Base-by-base conservation (phyloP, 2,888 invertebrate genomes). In the Leptothorax acervorum region DNA sequence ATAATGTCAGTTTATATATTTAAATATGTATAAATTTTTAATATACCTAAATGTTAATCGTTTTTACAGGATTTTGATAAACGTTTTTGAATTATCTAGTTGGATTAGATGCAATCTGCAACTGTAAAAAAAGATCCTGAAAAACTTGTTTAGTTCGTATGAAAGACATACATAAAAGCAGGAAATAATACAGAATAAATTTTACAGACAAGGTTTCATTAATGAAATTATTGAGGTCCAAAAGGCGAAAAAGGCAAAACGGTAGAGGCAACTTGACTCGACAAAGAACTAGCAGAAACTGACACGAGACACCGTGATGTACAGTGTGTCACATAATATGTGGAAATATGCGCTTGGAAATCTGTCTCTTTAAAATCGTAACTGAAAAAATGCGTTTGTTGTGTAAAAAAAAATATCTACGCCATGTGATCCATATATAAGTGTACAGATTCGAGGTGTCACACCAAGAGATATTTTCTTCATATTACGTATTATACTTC, bases 151-250 rank as follows among this genome's bases (percentile, higher is more conserved):
- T 60, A 35, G 35, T 63, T 2, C 12, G 35, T 15, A 12, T 28
- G 18, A 60, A 57, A 42, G 1, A 12, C n/a, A 35, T n/a, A 4
- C n/a, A 42, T 23, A 76, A 51, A 66, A 66, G 15, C 4, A 66
- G n/a, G 1, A n/a, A 74, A 3, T 42, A 42, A 74, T 23, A 45
- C 2, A 48, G 31, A 65, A 53, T 51, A 51, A 51, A 51, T 3
- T 35, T 35, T 35, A 35, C 6, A 35, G 39, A 51, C 15, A 6
- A 79, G 84, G 86, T 84, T 89, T 88, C 85, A 74, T 89, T 89
- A 87, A 86, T 85, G 79, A 89, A 86, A 87, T 87, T 85, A 88
- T 65, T 48, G 45, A 71, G 68, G n/a, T 45, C 8, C 60, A 53
- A 63, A 39, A 18, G 66, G 57, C 42, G 57, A 83, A 85, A 82